Conservation (phyloP, 2,113 vertebrate genomes). For the Gobius niger region DNA sequence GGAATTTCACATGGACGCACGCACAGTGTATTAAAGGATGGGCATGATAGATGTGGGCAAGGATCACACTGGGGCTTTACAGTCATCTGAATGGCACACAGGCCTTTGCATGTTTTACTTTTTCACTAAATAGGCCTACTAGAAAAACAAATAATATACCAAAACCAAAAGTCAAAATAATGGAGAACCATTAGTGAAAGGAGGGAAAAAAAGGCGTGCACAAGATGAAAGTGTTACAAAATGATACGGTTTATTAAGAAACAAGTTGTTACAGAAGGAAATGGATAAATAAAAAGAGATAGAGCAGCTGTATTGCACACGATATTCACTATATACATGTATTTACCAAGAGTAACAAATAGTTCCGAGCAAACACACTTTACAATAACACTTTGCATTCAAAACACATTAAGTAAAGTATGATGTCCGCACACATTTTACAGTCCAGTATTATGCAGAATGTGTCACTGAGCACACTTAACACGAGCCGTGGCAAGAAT, state of each 20-base stretch:
- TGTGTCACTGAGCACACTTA: constrained; percentile 9
- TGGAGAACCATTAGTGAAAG: constrained; percentile 6
- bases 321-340: neutral
- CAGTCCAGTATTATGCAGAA: neutral
- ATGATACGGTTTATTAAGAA: constrained; percentile 36
- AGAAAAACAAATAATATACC: too few relatives aligned
- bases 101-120: too few relatives aligned
- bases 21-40: constrained; percentile 2
- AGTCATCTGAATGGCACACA: too few relatives aligned
- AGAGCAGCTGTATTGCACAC: neutral
- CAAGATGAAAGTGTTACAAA: constrained; percentile 28
- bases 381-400: too few relatives aligned
- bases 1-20: constrained; percentile 41
- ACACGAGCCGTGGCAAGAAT: constrained; percentile 32
- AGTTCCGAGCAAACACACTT: too few relatives aligned
- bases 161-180: neutral
- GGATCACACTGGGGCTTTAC: too few relatives aligned
- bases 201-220: constrained; percentile 33
- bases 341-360: neutral
- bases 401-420: too few relatives aligned
- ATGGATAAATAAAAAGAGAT: constrained; percentile 16
- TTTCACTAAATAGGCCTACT: too few relatives aligned
- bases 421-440: too few relatives aligned
- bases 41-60: too few relatives aligned
- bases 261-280: constrained; percentile 25